Conservation (phyloP, 2,113 vertebrate species). For the Ptilorrhoa leucosticta region DNA sequence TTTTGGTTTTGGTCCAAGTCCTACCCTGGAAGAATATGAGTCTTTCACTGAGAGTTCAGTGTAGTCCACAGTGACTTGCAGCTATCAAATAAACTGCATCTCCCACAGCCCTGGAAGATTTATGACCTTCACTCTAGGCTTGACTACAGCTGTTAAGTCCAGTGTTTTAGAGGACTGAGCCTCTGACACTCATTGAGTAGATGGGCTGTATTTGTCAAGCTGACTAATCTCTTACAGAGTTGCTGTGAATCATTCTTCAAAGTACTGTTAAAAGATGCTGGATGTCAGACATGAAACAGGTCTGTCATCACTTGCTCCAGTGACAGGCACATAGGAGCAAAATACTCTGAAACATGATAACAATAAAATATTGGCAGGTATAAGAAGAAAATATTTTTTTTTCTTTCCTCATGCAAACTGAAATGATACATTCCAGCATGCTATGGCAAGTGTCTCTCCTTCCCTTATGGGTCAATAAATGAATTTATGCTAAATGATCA, state of each 20-base stretch:
- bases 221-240: neutral
- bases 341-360: neutral
- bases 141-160: neutral
- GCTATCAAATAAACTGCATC: neutral
- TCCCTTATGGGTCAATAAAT: neutral
- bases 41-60: neutral
- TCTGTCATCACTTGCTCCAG: neutral
- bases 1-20: conserved; percentile 4
- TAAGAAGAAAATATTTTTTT: neutral
- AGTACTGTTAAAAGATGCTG: neutral
- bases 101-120: neutral
- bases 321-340: neutral
- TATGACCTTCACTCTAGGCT: neutral
- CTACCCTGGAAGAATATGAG: neutral
- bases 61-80: neutral
- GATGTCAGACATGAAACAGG: neutral
- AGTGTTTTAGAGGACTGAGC: neutral
- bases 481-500: neutral
- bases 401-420: neutral
- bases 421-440: neutral
- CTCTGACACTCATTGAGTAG: neutral
- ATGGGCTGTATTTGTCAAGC: neutral
- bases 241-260: conserved; percentile 19
- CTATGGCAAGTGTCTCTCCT: neutral
- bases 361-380: neutral